Evolutionary conservation across 2,888 invertebrate species (phyloP).

Genomic region (Cheilosia vulpina): DNA sequence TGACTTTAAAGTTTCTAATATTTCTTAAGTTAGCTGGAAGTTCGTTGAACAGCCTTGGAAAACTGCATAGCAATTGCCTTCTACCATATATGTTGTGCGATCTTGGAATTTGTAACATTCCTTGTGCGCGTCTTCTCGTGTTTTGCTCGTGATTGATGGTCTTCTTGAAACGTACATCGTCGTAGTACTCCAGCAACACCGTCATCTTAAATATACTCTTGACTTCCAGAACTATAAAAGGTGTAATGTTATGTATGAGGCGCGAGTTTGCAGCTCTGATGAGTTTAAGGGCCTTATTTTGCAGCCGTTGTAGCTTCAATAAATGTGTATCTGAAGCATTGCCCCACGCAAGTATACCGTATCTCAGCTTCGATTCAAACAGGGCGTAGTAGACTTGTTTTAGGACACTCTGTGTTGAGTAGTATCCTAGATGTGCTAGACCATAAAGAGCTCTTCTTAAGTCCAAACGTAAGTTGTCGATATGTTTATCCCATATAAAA

Average conservation of each 20-base stretch:
- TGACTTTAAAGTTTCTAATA: neutral
- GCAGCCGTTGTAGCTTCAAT: neutral
- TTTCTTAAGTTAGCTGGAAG: neutral
- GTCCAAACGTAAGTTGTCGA: slow-evolving; percentile 4
- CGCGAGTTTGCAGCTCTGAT: neutral
- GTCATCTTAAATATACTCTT: neutral
- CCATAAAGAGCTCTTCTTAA: slow-evolving; percentile 7
- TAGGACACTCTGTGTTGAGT: neutral
- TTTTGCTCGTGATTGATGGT: neutral
- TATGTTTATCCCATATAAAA: too few species aligned
- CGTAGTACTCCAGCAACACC: neutral
- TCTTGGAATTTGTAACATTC: neutral
- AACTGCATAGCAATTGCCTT: neutral
- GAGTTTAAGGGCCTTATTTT: slow-evolving; percentile 1
- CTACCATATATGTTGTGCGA: neutral
- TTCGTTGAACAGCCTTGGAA: neutral
- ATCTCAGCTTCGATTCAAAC: slow-evolving; percentile 7
- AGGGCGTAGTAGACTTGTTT: slow-evolving; percentile 9
- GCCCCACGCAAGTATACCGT: slow-evolving; percentile 2
- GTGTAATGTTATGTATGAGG: neutral
- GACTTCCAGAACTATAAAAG: neutral
- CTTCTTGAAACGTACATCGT: neutral
- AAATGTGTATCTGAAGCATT: slow-evolving; percentile 1
- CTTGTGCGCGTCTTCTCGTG: neutral
- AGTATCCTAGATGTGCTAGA: slow-evolving; percentile 3